A percentile compares a stretch with the other conserved stretches of the same genome.
phyloP scores from a whole-genome alignment of 2,797 vertebrate species.

The Tokudaia tokunoshimensis region DNA sequence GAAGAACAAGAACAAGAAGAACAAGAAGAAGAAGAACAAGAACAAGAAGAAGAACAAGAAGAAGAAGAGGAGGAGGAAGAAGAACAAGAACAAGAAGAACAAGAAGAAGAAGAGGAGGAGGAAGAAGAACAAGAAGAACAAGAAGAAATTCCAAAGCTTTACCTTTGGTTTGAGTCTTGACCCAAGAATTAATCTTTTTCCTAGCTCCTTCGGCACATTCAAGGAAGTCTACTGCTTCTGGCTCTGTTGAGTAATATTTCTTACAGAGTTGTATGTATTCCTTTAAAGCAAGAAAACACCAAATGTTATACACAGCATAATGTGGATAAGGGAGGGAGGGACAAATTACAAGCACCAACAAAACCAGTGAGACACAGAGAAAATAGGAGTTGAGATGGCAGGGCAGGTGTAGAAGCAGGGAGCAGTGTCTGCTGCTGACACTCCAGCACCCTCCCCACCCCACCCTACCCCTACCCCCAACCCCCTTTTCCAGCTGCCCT shows the following conservation, averaged over 20 bases:
- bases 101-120: no score
- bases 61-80: no score
- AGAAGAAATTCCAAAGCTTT: constrained; percentile 56
- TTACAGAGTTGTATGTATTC: constrained; percentile 89
- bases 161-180: constrained; percentile 93
- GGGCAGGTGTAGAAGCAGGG: not conserved
- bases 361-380: not conserved
- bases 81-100: no score
- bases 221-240: constrained; percentile 92
- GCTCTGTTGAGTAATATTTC: constrained; percentile 90
- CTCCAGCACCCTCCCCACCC: no score
- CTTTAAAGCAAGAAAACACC: constrained; percentile 86
- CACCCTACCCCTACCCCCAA: no score
- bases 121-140: not conserved
- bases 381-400: not conserved
- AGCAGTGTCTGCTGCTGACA: not conserved
- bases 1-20: no score
- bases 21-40: no score
- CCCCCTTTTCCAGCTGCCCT: not conserved
- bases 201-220: constrained; percentile 87
- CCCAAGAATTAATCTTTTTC: constrained; percentile 92
- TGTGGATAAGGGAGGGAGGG: not conserved
- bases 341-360: not conserved
- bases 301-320: constrained; percentile 8
- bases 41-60: no score